A percentile compares a stretch with the other conserved stretches of the same genome.
Evolutionary conservation across 2,797 vertebrate species (phyloP).

Genomic region (Muraenolepis orangiensis): DNA sequence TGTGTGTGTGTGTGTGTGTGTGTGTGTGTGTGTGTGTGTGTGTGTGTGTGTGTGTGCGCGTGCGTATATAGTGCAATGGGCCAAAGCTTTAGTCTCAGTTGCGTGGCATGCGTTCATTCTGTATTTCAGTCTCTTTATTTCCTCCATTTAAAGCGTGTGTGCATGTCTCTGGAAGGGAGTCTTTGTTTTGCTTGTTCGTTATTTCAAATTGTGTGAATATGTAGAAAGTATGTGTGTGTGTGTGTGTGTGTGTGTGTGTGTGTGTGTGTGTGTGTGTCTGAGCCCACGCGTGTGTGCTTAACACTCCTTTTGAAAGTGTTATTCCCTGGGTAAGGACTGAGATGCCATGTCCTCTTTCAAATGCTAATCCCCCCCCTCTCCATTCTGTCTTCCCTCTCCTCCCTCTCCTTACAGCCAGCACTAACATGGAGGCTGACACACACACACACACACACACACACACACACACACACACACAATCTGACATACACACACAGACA

Average conservation of each 20-base stretch:
- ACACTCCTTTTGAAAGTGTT: slow-evolving; percentile 64
- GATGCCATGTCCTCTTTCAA: slow-evolving; percentile 69
- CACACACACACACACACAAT: background rate
- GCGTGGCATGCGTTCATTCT: slow-evolving; percentile 51
- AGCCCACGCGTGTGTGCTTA: slow-evolving; percentile 50
- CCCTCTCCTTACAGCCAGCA: slow-evolving; percentile 48
- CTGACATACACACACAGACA: no score
- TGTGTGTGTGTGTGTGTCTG: slow-evolving; percentile 1
- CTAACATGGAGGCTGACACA: slow-evolving; percentile 20
- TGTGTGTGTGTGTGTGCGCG: slow-evolving; percentile 7
- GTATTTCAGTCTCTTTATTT: slow-evolving; percentile 46
- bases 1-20: slow-evolving; percentile 7
- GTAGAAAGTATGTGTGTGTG: background rate
- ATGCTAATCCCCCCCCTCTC: slow-evolving; percentile 68
- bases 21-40: slow-evolving; percentile 4
- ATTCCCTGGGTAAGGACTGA: slow-evolving; percentile 62
- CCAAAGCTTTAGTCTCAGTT: slow-evolving; percentile 36
- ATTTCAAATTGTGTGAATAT: slow-evolving; percentile 36
- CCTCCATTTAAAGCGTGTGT: slow-evolving; percentile 46
- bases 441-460: background rate
- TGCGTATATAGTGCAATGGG: slow-evolving; percentile 29
- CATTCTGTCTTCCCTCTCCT: slow-evolving; percentile 57
- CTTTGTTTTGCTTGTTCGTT: slow-evolving; percentile 60
- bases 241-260: background rate
- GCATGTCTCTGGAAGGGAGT: slow-evolving; percentile 11